A percentile compares a stretch with the other conserved stretches of the same genome.
These are phyloP conservation scores for Ephialtes manifestator DNA, from an alignment of 2,888 invertebrate species.

Conservation along the genomic window DNA sequence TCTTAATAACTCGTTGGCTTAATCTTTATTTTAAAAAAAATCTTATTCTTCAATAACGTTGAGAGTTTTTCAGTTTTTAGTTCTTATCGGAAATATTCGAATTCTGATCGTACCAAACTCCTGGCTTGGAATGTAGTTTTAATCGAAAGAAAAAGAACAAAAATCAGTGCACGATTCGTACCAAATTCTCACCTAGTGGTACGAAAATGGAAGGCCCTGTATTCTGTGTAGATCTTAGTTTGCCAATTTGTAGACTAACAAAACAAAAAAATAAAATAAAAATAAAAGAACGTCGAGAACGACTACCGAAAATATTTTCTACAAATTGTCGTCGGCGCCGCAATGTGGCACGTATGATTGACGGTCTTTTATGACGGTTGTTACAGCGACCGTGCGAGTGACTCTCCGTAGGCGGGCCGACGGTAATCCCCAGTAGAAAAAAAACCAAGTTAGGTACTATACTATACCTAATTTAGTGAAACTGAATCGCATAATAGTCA, in stretches of 20 bases:
- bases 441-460: constrained; percentile 84
- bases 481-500: constrained; percentile 70
- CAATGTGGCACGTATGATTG: constrained; percentile 76
- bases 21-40: too few relatives aligned
- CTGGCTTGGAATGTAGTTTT: too few relatives aligned
- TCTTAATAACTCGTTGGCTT: too few relatives aligned
- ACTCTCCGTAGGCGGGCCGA: constrained; percentile 94
- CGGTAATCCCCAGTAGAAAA: constrained; percentile 84
- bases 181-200: neutral
- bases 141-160: neutral
- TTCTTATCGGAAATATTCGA: too few relatives aligned
- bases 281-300: constrained; percentile 48
- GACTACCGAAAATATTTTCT: constrained; percentile 70
- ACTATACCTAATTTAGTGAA: constrained; percentile 78
- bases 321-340: constrained; percentile 68
- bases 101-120: too few relatives aligned
- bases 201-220: constrained; percentile 8
- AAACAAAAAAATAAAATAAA: too few relatives aligned
- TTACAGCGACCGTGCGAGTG: constrained; percentile 96
- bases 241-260: constrained; percentile 47
- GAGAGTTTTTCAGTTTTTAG: neutral
- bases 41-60: too few relatives aligned
- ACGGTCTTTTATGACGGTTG: constrained; percentile 87
- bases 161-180: constrained; percentile 13
- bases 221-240: constrained; percentile 23